A percentile compares a stretch with the other conserved stretches of the same genome.
phyloP scores from a whole-genome alignment of 2,113 vertebrate species.

The Garra rufa region DNA sequence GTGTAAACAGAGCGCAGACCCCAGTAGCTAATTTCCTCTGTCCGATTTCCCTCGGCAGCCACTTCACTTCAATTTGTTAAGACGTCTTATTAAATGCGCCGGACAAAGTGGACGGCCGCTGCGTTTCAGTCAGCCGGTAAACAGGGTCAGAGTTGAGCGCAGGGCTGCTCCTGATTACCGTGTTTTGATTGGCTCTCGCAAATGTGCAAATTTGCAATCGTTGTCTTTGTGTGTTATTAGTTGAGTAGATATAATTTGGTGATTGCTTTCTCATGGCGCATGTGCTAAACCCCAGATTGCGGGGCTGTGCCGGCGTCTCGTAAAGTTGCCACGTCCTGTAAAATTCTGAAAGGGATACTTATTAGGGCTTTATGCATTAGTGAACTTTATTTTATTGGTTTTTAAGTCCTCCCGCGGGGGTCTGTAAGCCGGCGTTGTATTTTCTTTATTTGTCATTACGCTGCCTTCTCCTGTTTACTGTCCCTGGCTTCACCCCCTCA shows the following conservation, averaged over 20 bases:
- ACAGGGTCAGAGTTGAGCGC: slow-evolving; percentile 69
- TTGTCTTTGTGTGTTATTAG: neutral
- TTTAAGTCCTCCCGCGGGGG: slow-evolving; percentile 74
- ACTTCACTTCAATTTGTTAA: slow-evolving; percentile 74
- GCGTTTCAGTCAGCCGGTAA: slow-evolving; percentile 56
- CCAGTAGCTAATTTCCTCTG: slow-evolving; percentile 63
- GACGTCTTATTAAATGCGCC: slow-evolving; percentile 62
- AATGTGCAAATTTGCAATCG: neutral
- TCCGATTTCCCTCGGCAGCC: slow-evolving; percentile 65
- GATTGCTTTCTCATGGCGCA: too few species aligned
- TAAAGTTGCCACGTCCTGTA: slow-evolving; percentile 79
- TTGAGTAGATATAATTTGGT: too few species aligned
- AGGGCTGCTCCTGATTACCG: slow-evolving; percentile 59
- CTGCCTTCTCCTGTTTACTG: slow-evolving; percentile 51
- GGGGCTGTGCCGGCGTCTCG: slow-evolving; percentile 70
- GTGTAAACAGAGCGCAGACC: slow-evolving; percentile 71
- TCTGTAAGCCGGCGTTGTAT: slow-evolving; percentile 77
- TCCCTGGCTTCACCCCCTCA: slow-evolving; percentile 27
- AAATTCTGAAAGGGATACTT: slow-evolving; percentile 79
- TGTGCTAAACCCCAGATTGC: too few species aligned
- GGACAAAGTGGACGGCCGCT: slow-evolving; percentile 60
- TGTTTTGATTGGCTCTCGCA: slow-evolving; percentile 32
- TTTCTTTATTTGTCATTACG: slow-evolving; percentile 67
- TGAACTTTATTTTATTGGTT: slow-evolving; percentile 80
- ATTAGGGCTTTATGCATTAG: slow-evolving; percentile 71